phyloP scores from a whole-genome alignment of 2,113 vertebrate genomes.

The Anhinga anhinga region DNA sequence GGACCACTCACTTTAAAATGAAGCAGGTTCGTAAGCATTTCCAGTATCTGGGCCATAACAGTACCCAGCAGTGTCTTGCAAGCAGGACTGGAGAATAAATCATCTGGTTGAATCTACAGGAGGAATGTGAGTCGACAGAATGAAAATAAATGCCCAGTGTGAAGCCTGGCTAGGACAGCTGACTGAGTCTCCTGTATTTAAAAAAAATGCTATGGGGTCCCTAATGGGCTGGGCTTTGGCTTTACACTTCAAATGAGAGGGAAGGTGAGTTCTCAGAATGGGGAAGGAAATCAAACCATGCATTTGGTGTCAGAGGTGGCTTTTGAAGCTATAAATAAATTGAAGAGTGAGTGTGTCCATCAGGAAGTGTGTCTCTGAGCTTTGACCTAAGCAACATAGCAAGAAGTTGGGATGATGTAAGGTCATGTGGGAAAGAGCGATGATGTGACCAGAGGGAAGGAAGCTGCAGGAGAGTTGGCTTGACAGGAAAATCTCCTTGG shows the following conservation, averaged over 20 bases:
- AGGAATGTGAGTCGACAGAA: conserved; percentile 48
- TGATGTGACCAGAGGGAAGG: background rate
- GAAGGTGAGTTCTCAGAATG: background rate
- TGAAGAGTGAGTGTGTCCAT: background rate
- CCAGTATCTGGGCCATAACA: conserved; percentile 5
- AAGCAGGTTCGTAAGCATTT: background rate
- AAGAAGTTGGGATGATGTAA: background rate
- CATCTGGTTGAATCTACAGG: conserved; percentile 43
- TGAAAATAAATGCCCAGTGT: conserved; percentile 55
- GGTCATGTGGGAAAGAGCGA: background rate
- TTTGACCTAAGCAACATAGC: accelerated
- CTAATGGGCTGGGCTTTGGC: background rate
- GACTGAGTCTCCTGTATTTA: conserved; percentile 5
- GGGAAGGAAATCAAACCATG: background rate
- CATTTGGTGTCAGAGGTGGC: background rate
- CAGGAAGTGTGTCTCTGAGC: background rate
- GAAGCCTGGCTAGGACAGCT: conserved; percentile 49
- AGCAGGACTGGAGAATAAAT: conserved; percentile 31
- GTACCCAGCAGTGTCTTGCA: conserved; percentile 5
- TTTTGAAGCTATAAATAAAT: background rate
- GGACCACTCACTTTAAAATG: background rate
- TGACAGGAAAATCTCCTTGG: background rate
- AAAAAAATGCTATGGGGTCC: background rate
- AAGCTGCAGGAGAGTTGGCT: background rate
- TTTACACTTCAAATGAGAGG: background rate